Evolutionary conservation across 2,888 invertebrate species (phyloP).

Genomic region (Branchipolynoe longqiensis): DNA sequence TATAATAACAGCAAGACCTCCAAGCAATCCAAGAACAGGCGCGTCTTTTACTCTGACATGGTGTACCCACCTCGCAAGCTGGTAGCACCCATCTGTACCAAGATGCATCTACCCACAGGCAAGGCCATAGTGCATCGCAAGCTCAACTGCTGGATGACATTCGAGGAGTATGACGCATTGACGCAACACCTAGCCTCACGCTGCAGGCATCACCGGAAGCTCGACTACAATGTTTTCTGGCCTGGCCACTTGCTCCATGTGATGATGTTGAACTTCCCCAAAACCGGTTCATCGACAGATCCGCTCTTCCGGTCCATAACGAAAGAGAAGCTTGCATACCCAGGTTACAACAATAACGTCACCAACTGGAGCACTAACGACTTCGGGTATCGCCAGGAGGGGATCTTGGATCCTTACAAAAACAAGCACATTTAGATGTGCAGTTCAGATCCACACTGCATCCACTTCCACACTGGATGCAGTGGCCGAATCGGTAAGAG

Average conservation of each 20-base stretch:
- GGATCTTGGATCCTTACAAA: conserved; percentile 57
- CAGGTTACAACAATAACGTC: conserved; percentile 70
- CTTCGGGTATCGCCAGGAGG: conserved; percentile 70
- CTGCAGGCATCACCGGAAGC: conserved; percentile 3
- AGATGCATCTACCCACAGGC: conserved; percentile 77
- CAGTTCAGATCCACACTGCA: no score
- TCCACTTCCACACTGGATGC: no score
- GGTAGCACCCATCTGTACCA: conserved; percentile 69
- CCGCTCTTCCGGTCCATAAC: conserved; percentile 71
- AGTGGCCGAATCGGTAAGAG: no score
- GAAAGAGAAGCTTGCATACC: conserved; percentile 66
- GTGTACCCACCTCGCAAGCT: conserved; percentile 70
- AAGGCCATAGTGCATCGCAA: conserved; percentile 74
- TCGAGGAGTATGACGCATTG: conserved; percentile 78
- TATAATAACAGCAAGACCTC: conserved; percentile 74
- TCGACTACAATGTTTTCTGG: conserved; percentile 69
- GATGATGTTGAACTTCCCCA: conserved; percentile 75
- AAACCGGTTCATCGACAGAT: conserved; percentile 61
- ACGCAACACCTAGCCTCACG: conserved; percentile 67
- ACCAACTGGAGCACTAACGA: conserved; percentile 72
- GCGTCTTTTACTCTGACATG: conserved; percentile 71
- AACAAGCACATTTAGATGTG: conserved; percentile 44
- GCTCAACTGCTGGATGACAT: conserved; percentile 80
- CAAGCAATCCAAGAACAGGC: conserved; percentile 72
- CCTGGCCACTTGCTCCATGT: conserved; percentile 79